Evolutionary conservation across 2,888 invertebrate genomes (phyloP), one percentile per base, ranked within the genome.

Genomic region (Drosophila paracracens): DNA sequence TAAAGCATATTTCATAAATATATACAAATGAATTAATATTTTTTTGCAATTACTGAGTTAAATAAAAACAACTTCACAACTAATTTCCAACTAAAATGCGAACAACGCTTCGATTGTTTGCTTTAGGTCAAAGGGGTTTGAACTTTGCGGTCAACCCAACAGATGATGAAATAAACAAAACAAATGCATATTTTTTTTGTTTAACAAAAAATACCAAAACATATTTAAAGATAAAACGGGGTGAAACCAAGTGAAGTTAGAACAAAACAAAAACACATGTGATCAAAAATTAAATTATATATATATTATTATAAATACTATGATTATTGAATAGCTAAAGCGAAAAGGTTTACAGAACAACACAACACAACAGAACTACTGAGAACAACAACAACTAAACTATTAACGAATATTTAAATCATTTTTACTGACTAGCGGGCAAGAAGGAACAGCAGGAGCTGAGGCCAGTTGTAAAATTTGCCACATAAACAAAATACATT

Each of bases 231-330:
- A 46, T 65, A 25, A 6, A 61, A 66, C 2, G 66, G 53, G 73
- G 66, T 67, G 69, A 80, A 76, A 76, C 61, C 66, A 72, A 69
- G 63, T 16, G 67, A 76, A 79, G 46, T 63, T 27, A 71, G 43
- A 58, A 57, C 31, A 71, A 70, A 64, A 76, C 70, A 70, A 81
- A 80, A 84, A 89, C 82, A 84, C 82, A 83, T 87, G 87, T 87
- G 87, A 87, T 87, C 89, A 81, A 87, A 84, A 87, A 81, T 87
- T 74, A 76, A 83, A 83, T 87, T 87, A 74, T 70, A 65, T 36
- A 65, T 38, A 56, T 38, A 56, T 56, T 38, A 79, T 57, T 71
- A 88, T 78, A 79, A 67, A 71, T 76, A 83, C 71, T 70, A 88
- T 51, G 52, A 76, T 88, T 69, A 80, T 74, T 79, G 64, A 81